phyloP scores from a whole-genome alignment of 2,888 invertebrate genomes.

The Drosophila fulvimacula region DNA sequence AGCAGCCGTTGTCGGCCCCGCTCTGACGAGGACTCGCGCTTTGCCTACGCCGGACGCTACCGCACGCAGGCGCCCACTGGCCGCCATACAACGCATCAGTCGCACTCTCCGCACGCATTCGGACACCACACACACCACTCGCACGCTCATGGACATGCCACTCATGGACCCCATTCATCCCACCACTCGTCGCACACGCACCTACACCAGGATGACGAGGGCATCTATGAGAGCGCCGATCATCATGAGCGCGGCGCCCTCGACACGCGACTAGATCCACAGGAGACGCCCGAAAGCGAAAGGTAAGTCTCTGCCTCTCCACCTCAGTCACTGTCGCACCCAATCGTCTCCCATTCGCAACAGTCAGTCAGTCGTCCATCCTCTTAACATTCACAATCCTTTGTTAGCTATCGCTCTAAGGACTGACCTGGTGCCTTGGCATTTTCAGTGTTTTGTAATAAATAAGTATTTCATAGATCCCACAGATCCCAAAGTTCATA shows the following conservation, averaged over 20 bases:
- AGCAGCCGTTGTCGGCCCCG: constrained; percentile 87
- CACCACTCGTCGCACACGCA: constrained; percentile 87
- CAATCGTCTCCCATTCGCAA: constrained; percentile 25
- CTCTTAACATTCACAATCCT: not conserved
- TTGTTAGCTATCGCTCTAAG: not conserved
- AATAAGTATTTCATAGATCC: not conserved
- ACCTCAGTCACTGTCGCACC: constrained; percentile 25
- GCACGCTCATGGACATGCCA: constrained; percentile 85
- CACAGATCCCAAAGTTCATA: not conserved
- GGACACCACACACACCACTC: constrained; percentile 85
- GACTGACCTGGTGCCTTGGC: too few species aligned
- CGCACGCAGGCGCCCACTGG: constrained; percentile 84
- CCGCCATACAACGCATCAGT: constrained; percentile 86
- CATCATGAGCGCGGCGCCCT: constrained; percentile 88
- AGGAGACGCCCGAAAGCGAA: constrained; percentile 94
- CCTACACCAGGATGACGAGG: constrained; percentile 91
- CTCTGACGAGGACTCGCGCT: constrained; percentile 90
- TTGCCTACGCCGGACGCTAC: constrained; percentile 89
- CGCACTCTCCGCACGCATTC: constrained; percentile 86
- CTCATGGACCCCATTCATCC: constrained; percentile 85
- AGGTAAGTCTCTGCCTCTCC: constrained; percentile 87
- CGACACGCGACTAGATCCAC: constrained; percentile 87
- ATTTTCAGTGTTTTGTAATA: too few species aligned
- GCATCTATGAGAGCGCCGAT: constrained; percentile 94
- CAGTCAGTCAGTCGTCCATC: not conserved